Conservation (phyloP, 2,797 vertebrate genomes). For the Sebastiscus tertius region DNA sequence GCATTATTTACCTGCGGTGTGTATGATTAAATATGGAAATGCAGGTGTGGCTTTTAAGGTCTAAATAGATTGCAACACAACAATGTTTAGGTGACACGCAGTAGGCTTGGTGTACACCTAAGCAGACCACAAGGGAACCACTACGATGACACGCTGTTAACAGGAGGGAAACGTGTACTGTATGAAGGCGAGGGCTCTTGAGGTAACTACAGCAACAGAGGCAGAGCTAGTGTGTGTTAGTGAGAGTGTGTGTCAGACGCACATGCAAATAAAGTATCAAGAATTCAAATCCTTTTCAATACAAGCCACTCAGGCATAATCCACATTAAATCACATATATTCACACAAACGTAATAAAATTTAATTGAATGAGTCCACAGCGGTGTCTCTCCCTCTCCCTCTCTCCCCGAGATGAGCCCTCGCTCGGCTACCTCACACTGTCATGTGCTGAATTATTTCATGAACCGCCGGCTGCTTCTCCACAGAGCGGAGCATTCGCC, state of each 20-base stretch:
- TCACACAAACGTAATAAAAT: constrained; percentile 59
- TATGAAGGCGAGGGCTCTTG: constrained; percentile 16
- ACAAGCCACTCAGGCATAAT: constrained; percentile 45
- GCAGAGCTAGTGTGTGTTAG: background rate
- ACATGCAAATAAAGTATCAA: constrained; percentile 22
- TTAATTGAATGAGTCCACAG: constrained; percentile 57
- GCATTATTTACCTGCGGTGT: constrained; percentile 43
- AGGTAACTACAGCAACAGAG: constrained; percentile 25
- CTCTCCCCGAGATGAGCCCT: constrained; percentile 28
- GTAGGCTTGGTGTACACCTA: background rate
- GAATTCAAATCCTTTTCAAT: constrained; percentile 54
- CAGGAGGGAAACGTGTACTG: background rate
- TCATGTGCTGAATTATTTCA: constrained; percentile 61
- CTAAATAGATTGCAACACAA: constrained; percentile 21
- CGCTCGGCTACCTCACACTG: constrained; percentile 38
- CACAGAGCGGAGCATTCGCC: constrained; percentile 31
- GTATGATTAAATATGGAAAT: constrained; percentile 60
- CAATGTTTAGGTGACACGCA: background rate
- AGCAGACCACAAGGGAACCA: background rate
- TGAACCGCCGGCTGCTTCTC: constrained; percentile 50
- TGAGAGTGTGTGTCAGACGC: background rate
- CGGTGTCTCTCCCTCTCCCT: constrained; percentile 2
- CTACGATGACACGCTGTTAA: background rate
- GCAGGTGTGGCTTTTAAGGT: background rate
- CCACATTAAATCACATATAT: constrained; percentile 66